These are phyloP conservation scores for Scytalopus superciliaris DNA, from an alignment of 2,113 vertebrate genomes.

Conservation along the genomic window DNA sequence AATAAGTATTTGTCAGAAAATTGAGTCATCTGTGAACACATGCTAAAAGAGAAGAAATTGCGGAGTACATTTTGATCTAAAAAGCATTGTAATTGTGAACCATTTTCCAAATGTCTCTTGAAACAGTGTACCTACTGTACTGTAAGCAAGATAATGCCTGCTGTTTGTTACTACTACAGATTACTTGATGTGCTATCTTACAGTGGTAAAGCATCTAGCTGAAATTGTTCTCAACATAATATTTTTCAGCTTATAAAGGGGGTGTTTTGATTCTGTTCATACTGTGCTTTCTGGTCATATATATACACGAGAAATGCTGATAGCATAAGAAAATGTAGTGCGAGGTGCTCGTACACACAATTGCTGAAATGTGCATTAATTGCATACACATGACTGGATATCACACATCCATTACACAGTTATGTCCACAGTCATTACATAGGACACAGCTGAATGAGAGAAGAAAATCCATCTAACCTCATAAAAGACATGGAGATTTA, in stretches of 20 bases:
- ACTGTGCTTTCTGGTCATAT: background rate
- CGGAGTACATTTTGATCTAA: background rate
- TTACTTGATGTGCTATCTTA: background rate
- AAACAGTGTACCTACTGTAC: background rate
- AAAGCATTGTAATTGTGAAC: slow-evolving; percentile 3
- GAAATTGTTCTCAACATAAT: background rate
- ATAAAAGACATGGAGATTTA: background rate
- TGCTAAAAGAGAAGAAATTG: background rate
- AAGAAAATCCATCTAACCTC: background rate
- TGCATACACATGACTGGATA: background rate
- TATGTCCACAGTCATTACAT: background rate
- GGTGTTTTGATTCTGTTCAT: background rate
- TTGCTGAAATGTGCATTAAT: background rate
- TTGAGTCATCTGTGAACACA: slow-evolving; percentile 6
- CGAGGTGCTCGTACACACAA: background rate
- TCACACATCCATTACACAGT: background rate
- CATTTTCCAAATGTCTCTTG: background rate
- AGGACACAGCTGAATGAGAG: background rate
- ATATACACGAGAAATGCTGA: background rate
- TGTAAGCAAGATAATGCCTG: slow-evolving; percentile 2
- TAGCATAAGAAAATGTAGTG: background rate
- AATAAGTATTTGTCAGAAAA: slow-evolving; percentile 28
- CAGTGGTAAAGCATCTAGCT: background rate
- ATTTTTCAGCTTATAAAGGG: background rate
- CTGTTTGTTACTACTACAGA: background rate